A percentile compares a stretch with the other conserved stretches of the same genome.
phyloP scores from a whole-genome alignment of 2,888 invertebrate species.

The Eupeodes latifasciatus region DNA sequence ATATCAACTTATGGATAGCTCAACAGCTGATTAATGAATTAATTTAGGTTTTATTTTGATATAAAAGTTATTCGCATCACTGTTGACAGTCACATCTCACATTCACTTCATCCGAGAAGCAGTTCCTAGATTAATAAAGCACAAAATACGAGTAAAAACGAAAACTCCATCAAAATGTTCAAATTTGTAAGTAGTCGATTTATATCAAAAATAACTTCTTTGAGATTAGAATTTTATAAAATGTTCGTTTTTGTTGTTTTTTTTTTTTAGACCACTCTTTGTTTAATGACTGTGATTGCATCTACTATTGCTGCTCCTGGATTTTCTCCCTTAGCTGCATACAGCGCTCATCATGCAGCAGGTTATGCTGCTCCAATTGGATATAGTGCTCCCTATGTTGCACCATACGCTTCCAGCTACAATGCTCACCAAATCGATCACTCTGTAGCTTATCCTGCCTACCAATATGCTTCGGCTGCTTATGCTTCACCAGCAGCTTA shows the following conservation, averaged over 20 bases:
- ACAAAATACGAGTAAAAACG: neutral
- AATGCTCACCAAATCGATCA: constrained; percentile 69
- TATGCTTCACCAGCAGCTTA: constrained; percentile 53
- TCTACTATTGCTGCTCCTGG: constrained; percentile 50
- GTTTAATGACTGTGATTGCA: constrained; percentile 53
- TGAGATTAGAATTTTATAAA: neutral
- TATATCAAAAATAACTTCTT: neutral
- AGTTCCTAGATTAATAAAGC: constrained; percentile 22
- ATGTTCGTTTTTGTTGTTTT: neutral
- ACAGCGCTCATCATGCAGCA: constrained; percentile 34
- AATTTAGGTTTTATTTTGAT: constrained; percentile 47
- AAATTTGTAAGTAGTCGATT: constrained; percentile 62
- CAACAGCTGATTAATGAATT: constrained; percentile 35
- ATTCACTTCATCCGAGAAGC: constrained; percentile 51
- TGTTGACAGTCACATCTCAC: constrained; percentile 50
- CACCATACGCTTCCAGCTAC: constrained; percentile 64
- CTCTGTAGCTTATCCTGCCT: constrained; percentile 61
- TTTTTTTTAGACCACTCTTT: constrained; percentile 48
- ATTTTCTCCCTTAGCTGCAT: constrained; percentile 56
- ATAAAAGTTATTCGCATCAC: constrained; percentile 54
- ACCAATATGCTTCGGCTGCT: constrained; percentile 54
- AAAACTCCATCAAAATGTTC: constrained; percentile 56
- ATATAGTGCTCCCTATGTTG: constrained; percentile 60
- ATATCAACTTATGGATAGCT: neutral
- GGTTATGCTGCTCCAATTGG: constrained; percentile 56